Percentiles rank a stretch among this genome's conserved stretches.
Conservation (phyloP, 2,113 vertebrate genomes). For the Jaculus jaculus region DNA sequence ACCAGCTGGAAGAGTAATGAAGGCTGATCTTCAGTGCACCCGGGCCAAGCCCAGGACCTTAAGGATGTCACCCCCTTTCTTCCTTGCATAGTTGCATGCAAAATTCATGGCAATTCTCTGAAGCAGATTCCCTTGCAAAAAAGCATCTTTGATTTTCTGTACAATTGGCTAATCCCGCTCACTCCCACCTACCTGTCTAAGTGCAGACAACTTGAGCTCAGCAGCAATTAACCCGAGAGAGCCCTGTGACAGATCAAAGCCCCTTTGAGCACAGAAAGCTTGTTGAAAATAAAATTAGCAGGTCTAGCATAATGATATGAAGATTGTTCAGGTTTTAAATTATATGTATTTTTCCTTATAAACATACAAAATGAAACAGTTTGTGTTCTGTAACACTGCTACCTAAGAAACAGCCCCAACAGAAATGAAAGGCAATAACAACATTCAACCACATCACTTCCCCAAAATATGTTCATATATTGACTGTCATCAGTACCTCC, state of each 20-base stretch:
- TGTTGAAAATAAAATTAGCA: slow-evolving; percentile 45
- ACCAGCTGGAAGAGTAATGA: slow-evolving; percentile 31
- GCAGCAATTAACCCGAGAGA: slow-evolving; percentile 38
- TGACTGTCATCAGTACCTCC: neutral
- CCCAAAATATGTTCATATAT: neutral
- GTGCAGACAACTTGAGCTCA: slow-evolving; percentile 28
- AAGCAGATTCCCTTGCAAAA: slow-evolving; percentile 67
- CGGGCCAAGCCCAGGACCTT: slow-evolving; percentile 4
- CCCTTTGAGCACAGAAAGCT: neutral
- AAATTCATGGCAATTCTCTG: slow-evolving; percentile 75
- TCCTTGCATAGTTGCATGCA: slow-evolving; percentile 66
- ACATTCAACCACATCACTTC: neutral
- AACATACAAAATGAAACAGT: neutral
- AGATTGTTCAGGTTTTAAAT: slow-evolving; percentile 33
- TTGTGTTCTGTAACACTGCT: neutral
- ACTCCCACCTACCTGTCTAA: slow-evolving; percentile 58
- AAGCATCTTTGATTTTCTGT: slow-evolving; percentile 70
- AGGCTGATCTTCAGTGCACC: slow-evolving; percentile 41
- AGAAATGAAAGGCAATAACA: slow-evolving; percentile 7
- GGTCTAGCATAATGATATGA: neutral
- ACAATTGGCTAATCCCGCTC: slow-evolving; percentile 57
- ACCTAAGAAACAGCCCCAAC: neutral
- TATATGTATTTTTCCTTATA: neutral
- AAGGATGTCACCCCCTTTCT: slow-evolving; percentile 75
- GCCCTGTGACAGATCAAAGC: slow-evolving; percentile 46